phyloP scores from a whole-genome alignment of 2,888 invertebrate genomes.

The Drosophila ochracea region DNA sequence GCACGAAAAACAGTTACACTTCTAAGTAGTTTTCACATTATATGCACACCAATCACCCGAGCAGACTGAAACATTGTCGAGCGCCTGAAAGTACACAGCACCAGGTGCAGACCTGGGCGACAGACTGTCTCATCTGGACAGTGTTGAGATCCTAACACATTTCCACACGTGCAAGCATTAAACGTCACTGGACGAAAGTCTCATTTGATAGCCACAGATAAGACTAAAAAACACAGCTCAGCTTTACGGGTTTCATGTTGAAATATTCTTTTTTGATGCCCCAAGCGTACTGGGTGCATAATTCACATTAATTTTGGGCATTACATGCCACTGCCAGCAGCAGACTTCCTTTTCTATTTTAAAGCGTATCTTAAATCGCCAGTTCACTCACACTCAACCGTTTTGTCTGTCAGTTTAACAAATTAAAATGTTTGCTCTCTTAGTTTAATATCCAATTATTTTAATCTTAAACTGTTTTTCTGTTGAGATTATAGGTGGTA shows the following conservation, averaged over 20 bases:
- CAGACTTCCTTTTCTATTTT: neutral
- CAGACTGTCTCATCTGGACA: constrained; percentile 10
- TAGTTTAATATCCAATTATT: neutral
- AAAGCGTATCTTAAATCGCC: neutral
- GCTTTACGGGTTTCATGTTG: constrained; percentile 14
- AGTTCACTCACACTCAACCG: neutral
- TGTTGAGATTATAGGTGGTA: neutral
- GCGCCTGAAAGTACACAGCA: constrained; percentile 34
- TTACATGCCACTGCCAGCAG: constrained; percentile 42
- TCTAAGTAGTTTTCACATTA: constrained; percentile 19
- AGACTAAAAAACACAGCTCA: constrained; percentile 12
- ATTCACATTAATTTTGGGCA: constrained; percentile 62
- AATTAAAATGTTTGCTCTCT: neutral
- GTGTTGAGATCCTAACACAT: constrained; percentile 16
- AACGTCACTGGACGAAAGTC: constrained; percentile 43
- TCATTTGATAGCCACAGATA: constrained; percentile 37
- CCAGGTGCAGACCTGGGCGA: neutral
- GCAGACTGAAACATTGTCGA: constrained; percentile 3
- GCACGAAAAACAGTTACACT: constrained; percentile 4
- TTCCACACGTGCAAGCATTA: constrained; percentile 42
- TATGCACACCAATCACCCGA: constrained; percentile 41
- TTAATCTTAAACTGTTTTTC: neutral
- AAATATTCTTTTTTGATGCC: constrained; percentile 33
- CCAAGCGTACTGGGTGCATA: constrained; percentile 18
- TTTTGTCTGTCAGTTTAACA: neutral